Percentiles rank a stretch among this genome's conserved stretches.
Conservation (phyloP, 2,113 vertebrate species). For the Tragulus kanchil region DNA sequence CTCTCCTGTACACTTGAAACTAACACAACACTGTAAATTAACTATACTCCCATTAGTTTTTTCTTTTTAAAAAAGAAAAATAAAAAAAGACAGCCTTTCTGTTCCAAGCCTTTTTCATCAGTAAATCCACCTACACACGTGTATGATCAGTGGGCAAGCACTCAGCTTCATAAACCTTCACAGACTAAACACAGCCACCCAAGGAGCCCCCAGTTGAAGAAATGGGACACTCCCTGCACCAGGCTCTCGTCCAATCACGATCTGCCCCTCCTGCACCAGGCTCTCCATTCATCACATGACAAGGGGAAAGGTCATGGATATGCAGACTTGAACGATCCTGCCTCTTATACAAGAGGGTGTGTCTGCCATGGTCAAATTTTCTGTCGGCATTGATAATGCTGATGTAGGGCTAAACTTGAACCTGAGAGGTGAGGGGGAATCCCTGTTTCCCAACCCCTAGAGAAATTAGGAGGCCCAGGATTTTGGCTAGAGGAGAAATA, state of each 20-base stretch:
- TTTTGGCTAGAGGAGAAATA: no score
- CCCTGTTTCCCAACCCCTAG: background rate
- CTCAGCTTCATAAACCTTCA: background rate
- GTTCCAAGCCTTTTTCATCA: background rate
- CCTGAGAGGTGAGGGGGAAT: background rate
- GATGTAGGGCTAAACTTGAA: background rate
- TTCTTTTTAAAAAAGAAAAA: background rate
- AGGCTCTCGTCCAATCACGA: background rate
- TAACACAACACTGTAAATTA: background rate
- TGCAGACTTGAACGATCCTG: background rate
- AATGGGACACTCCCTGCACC: background rate
- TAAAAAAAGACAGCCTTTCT: background rate
- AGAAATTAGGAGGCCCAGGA: background rate
- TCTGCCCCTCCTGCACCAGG: background rate
- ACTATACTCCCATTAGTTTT: background rate
- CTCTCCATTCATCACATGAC: background rate
- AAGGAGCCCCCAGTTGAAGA: background rate
- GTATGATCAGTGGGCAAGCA: fast-evolving
- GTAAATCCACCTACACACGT: background rate
- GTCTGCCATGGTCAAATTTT: background rate
- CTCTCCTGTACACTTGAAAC: background rate
- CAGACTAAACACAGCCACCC: background rate
- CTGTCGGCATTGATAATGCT: background rate
- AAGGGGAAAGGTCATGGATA: background rate
- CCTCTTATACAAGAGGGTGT: background rate